Conservation (phyloP, 1,140 invertebrate genomes). For the Zaprionus davidi region DNA sequence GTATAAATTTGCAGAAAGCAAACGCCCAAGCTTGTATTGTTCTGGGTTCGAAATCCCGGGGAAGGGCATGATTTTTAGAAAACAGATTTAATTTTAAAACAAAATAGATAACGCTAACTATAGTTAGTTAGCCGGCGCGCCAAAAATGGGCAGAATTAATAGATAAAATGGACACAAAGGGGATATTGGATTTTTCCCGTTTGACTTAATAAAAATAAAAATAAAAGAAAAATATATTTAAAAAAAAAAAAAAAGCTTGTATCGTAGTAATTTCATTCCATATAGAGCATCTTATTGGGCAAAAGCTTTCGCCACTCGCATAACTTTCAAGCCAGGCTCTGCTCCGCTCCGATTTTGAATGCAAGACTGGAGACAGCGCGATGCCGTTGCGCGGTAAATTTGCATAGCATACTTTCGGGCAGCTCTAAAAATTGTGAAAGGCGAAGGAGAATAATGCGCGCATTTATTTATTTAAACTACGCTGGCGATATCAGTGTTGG, state of each 20-base stretch:
- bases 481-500: slow-evolving; percentile 59
- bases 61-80: no score
- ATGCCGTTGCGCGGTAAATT: slow-evolving; percentile 4
- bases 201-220: no score
- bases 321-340: not conserved
- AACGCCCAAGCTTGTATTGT: not conserved
- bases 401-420: slow-evolving; percentile 22
- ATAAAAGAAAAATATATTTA: no score
- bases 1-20: not conserved
- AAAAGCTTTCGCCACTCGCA: not conserved
- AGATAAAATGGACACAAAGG: no score
- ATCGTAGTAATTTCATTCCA: not conserved
- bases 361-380: no score
- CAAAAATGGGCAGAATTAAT: no score
- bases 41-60: no score
- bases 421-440: not conserved
- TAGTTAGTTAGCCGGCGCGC: no score
- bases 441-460: slow-evolving; percentile 38
- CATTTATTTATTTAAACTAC: slow-evolving; percentile 70
- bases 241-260: not conserved
- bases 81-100: no score
- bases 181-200: no score
- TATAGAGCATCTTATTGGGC: not conserved
- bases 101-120: no score
- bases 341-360: not conserved